These are phyloP conservation scores for Dicerorhinus sumatrensis DNA, from an alignment of 2,113 vertebrate species.

Conservation along the genomic window DNA sequence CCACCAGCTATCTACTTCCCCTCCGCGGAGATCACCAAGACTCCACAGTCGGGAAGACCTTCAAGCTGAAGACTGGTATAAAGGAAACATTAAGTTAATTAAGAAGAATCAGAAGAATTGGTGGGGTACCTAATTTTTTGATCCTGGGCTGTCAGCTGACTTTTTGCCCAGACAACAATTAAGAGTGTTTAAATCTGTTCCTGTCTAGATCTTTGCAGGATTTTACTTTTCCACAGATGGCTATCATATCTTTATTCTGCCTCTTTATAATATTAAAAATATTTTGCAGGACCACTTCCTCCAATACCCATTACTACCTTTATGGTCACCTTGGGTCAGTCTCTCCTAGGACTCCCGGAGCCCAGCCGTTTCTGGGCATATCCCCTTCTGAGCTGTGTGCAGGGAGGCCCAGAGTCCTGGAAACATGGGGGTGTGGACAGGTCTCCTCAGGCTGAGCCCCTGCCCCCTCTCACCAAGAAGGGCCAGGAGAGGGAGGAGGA, in stretches of 20 bases:
- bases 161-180: not conserved
- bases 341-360: not conserved
- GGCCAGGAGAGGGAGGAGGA: not conserved
- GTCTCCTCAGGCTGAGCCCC: not conserved
- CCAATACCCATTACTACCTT: not conserved
- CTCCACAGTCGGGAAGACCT: not conserved
- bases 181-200: not conserved
- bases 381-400: not conserved
- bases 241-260: not conserved
- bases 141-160: not conserved
- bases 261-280: slow-evolving; percentile 6
- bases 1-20: not conserved
- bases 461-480: not conserved
- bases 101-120: not conserved
- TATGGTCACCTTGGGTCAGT: not conserved
- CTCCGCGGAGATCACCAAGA: not conserved
- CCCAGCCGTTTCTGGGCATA: not conserved
- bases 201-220: not conserved
- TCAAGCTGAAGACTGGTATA: not conserved
- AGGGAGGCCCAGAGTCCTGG: not conserved
- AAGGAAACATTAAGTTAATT: not conserved
- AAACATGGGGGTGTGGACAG: not conserved
- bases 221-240: slow-evolving; percentile 2
- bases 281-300: not conserved
- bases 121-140: not conserved